Evolutionary conservation across 37 sponge, comb jelly and placozoan genomes (phyloP), one percentile per base, ranked within the genome.

Genomic region (Tethya wilhelma): DNA sequence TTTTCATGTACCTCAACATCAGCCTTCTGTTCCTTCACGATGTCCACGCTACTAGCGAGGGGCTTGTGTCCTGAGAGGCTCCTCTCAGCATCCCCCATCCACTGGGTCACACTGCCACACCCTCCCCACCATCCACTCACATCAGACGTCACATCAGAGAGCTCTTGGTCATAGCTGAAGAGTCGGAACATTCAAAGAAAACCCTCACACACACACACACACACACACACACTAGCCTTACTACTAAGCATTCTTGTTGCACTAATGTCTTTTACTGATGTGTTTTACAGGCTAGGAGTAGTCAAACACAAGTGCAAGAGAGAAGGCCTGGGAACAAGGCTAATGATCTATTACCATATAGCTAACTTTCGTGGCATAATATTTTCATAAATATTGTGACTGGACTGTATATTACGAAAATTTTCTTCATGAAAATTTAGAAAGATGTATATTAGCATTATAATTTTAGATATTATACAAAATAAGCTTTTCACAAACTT

Each of bases 121-220:
- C 59, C 82, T 34, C 71, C 59, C 87, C 87, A 87, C 76, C 87
- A 75, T 20, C 57, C 45, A 26, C 29, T 38, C 42, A 75, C 81
- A 57, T 58, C 67, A 55, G 2, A 31, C 34, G 67, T 59, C 33
- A 87, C 43, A 12, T 67, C 69, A 34, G 58, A 53, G 53, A 87
- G 39, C 66, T 87, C 87, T 12, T 71, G 29, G 28, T 73, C 38
- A 12, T 37, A 65, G 55, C 84, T 84, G 67, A n/a, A n/a, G n/a
- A n/a, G 14, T 19, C 53, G 53, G 14, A 49, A 14, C 9, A 14
- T 49, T 49, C 20, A 83, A 19, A 36, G 37, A 42, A n/a, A 75
- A 1, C 12, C 1, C 2, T 22, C 8, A 2, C 29, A 8, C 5
- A 22, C 44, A 64, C 36, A 3, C 3, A 28, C 44, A 69, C 20